Evolutionary conservation across 2,797 vertebrate genomes (phyloP).

Genomic region (Odontamblyopus lacepedii): DNA sequence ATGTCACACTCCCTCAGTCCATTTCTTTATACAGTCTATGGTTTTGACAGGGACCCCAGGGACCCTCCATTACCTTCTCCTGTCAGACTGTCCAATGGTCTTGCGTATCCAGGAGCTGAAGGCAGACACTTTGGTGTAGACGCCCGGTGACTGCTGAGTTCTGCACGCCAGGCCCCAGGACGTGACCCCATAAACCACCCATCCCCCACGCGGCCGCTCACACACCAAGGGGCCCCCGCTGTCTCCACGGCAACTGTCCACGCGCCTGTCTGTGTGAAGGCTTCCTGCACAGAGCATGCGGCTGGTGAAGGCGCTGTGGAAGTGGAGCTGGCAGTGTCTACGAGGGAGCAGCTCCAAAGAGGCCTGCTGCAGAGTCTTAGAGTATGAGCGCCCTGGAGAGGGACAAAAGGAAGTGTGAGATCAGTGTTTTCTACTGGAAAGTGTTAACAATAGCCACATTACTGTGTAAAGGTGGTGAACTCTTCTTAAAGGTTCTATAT

Average conservation of each 20-base stretch:
- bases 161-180: slow-evolving; percentile 97
- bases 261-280: slow-evolving; percentile 75
- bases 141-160: slow-evolving; percentile 89
- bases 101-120: slow-evolving; percentile 93
- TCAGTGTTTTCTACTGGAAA: not conserved
- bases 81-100: slow-evolving; percentile 71
- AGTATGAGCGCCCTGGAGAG: slow-evolving; percentile 87
- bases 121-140: slow-evolving; percentile 94
- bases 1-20: too few relatives aligned
- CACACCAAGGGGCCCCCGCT: slow-evolving; percentile 95
- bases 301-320: slow-evolving; percentile 86
- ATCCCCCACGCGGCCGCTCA: slow-evolving; percentile 83
- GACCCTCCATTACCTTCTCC: slow-evolving; percentile 15
- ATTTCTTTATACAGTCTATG: too few relatives aligned
- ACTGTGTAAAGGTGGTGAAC: not conserved
- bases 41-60: not conserved
- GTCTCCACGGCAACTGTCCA: slow-evolving; percentile 97
- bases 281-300: slow-evolving; percentile 97
- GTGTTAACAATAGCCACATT: not conserved
- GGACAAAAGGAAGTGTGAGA: slow-evolving; percentile 9
- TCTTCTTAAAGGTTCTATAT: not conserved
- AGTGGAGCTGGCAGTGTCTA: slow-evolving; percentile 86
- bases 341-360: slow-evolving; percentile 87
- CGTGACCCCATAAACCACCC: slow-evolving; percentile 96
- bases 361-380: slow-evolving; percentile 95